These are phyloP conservation scores for Tenrec ecaudatus DNA, from an alignment of 2,113 vertebrate species.

Conservation along the genomic window DNA sequence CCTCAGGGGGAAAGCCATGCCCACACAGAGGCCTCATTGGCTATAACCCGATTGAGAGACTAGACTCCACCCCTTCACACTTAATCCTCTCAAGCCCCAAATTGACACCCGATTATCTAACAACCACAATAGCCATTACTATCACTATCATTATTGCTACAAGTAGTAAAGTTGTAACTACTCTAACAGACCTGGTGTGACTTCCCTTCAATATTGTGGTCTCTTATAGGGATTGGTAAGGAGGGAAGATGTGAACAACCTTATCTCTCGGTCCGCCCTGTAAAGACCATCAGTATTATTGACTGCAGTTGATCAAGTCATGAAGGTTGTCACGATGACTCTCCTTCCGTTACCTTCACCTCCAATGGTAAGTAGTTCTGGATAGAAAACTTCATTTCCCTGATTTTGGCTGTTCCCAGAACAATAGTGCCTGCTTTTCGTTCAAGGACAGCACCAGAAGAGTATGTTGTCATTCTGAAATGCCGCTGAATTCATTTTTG, in stretches of 20 bases:
- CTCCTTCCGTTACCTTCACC: neutral
- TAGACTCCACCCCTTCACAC: too few species aligned
- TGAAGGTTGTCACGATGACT: too few species aligned
- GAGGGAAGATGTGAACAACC: neutral
- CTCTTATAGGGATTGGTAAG: neutral
- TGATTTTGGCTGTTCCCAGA: neutral
- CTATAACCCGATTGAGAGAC: too few species aligned
- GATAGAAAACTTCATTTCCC: neutral
- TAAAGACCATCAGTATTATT: neutral
- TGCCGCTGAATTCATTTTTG: too few species aligned
- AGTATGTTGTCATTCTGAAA: too few species aligned
- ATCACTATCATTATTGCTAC: too few species aligned
- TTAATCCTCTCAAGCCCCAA: too few species aligned
- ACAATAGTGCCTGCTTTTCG: neutral
- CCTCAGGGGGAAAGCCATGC: too few species aligned
- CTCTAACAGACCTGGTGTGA: neutral
- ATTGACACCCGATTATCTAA: too few species aligned
- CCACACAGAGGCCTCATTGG: too few species aligned
- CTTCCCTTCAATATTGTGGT: neutral
- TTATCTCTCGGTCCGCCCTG: neutral
- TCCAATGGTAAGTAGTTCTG: neutral
- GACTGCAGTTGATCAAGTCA: too few species aligned
- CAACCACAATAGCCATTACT: too few species aligned
- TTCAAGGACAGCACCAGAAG: neutral
- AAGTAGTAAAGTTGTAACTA: neutral